Evolutionary conservation across 2,888 invertebrate genomes (phyloP), one percentile per base, ranked within the genome.

Genomic region (Meganola albula): DNA sequence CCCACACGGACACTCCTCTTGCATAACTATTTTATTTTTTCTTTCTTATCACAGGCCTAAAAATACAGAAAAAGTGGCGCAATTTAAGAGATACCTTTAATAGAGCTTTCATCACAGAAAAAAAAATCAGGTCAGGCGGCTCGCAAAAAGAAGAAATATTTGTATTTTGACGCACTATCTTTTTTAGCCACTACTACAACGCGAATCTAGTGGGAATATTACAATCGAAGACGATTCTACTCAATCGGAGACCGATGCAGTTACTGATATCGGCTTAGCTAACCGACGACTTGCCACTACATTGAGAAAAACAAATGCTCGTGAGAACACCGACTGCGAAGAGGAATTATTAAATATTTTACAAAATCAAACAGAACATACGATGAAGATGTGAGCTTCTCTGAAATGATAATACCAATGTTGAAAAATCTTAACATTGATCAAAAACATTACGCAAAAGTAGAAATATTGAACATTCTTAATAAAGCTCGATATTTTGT

Each of bases 301-400:
- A 16, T 22, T 12, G 12, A 18, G n/a, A 28, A 22, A 20, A 34
- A 28, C 27, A 14, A 26, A 16, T 25, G 10, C 24, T 24, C 25
- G 20, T 12, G 24, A 27, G 37, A 32, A 28, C 18, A 31, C 18
- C 13, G 23, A 37, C 16, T 24, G 27, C 11, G 23, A 27, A 25
- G 35, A 35, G 8, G 23, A 35, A 31, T 5, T 35, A 18, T 35
- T 35, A 11, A 23, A 35, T 6, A 14, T 31, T 13, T 12, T 22
- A 26, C 21, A 12, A 4, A 22, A 27, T 16, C 16, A 26, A 22
- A 30, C n/a, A 28, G 24, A 37, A 34, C 20, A 10, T 27, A 35
- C 16, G 29, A 37, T 26, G 29, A 33, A 11, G 33, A 37, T 26
- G 26, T 33, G 18, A 25, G 13, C 20, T 35, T 31, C 22, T 30